Evolutionary conservation across 2,888 invertebrate species (phyloP).

Genomic region (Lepetodrilus schrolli): DNA sequence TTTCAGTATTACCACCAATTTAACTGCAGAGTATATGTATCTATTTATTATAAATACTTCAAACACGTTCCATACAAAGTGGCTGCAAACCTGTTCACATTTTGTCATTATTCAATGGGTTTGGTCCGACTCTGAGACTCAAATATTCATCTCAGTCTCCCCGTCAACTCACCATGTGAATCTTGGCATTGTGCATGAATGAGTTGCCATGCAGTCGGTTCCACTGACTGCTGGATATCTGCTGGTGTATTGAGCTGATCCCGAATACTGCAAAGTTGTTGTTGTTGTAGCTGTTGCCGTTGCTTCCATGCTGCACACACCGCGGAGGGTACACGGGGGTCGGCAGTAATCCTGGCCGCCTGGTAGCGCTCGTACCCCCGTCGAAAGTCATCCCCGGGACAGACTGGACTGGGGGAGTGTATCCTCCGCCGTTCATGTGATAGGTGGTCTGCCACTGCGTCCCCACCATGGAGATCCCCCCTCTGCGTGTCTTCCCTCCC

Average conservation of each 20-base stretch:
- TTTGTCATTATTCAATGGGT: too few relatives aligned
- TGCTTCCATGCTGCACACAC: neutral
- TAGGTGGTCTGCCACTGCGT: neutral
- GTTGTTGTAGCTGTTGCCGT: neutral
- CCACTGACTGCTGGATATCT: too few relatives aligned
- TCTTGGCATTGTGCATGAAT: neutral
- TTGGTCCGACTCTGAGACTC: too few relatives aligned
- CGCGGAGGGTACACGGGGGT: conserved; percentile 22
- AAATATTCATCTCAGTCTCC: too few relatives aligned
- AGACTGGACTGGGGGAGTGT: neutral
- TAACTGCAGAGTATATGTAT: too few relatives aligned
- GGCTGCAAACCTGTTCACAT: too few relatives aligned
- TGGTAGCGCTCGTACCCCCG: conserved; percentile 45
- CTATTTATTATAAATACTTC: too few relatives aligned
- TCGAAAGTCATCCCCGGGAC: conserved; percentile 49
- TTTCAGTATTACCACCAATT: too few relatives aligned
- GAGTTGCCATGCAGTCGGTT: neutral
- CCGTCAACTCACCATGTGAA: neutral
- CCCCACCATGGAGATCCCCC: neutral
- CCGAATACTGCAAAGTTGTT: neutral
- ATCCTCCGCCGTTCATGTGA: neutral
- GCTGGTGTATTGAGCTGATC: neutral
- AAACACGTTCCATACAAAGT: too few relatives aligned
- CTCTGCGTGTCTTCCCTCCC: neutral
- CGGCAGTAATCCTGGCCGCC: conserved; percentile 38